Percentiles rank a stretch among this genome's conserved stretches.
Evolutionary conservation across 2,888 invertebrate species (phyloP).

Genomic region (Hypselothyrea guttata): DNA sequence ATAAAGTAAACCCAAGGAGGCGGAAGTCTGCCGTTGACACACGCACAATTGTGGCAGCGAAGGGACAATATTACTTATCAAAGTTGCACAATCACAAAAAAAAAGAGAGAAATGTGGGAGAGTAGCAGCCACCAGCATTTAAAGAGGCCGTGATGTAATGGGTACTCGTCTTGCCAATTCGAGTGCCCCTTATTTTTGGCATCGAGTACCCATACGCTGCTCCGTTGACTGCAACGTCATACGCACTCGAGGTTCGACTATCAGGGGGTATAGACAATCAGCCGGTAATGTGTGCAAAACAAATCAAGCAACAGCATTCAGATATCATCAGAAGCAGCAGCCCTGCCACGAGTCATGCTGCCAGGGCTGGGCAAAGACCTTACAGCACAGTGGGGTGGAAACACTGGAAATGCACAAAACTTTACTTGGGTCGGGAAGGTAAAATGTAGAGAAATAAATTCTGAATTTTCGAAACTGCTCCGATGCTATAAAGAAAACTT

Average conservation of each 20-base stretch:
- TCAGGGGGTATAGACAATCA: slow-evolving; percentile 66
- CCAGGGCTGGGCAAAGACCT: slow-evolving; percentile 37
- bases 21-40: slow-evolving; percentile 52
- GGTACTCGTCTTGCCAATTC: slow-evolving; percentile 30
- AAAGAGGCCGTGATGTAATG: slow-evolving; percentile 46
- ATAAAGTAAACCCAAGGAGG: slow-evolving; percentile 7
- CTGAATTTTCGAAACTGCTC: too few species aligned
- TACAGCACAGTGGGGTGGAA: neutral
- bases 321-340: slow-evolving; percentile 65
- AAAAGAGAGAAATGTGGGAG: neutral
- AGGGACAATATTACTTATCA: slow-evolving; percentile 66
- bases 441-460: too few species aligned
- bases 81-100: slow-evolving; percentile 69
- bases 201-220: slow-evolving; percentile 15
- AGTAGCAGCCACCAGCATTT: slow-evolving; percentile 59
- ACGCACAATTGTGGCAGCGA: slow-evolving; percentile 52
- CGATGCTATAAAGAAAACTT: too few species aligned
- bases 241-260: slow-evolving; percentile 24
- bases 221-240: slow-evolving; percentile 49
- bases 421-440: too few species aligned
- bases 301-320: slow-evolving; percentile 66
- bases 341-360: slow-evolving; percentile 22
- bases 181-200: slow-evolving; percentile 14
- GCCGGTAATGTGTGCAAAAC: slow-evolving; percentile 76
- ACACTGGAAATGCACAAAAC: neutral